Percentiles rank a stretch among this genome's conserved stretches.
phyloP scores from a whole-genome alignment of 2,888 invertebrate genomes.

The Xestia rhomboidea region DNA sequence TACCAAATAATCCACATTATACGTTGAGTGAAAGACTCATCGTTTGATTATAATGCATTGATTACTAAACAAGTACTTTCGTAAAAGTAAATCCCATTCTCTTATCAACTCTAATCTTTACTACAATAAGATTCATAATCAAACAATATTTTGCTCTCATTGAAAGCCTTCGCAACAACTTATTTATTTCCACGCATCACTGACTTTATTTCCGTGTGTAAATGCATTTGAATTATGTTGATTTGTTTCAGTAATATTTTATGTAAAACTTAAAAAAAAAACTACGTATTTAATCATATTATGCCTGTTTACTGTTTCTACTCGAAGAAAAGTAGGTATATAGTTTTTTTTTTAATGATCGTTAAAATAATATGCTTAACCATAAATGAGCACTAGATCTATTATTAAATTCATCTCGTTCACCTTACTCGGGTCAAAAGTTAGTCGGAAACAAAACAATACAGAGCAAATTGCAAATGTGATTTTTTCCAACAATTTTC shows the following conservation, averaged over 20 bases:
- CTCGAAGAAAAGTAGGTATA: background rate
- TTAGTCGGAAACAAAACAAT: background rate
- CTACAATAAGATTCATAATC: background rate
- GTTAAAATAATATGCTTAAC: background rate
- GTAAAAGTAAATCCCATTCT: background rate
- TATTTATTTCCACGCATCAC: conserved; percentile 26
- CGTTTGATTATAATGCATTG: background rate
- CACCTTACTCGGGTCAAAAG: background rate
- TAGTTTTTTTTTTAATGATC: background rate
- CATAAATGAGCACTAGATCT: background rate
- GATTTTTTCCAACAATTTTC: background rate
- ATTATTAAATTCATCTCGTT: background rate
- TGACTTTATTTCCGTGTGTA: conserved; percentile 24
- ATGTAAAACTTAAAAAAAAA: background rate
- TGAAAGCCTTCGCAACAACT: conserved; percentile 5
- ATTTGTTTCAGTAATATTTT: conserved; percentile 13
- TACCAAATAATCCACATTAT: background rate
- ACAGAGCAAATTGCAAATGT: background rate
- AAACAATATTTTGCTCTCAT: background rate
- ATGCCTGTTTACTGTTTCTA: background rate
- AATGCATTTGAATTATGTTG: conserved; percentile 17
- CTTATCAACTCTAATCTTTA: background rate
- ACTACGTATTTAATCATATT: background rate
- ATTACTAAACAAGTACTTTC: conserved; percentile 11
- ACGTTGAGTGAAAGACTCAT: background rate